phyloP scores from a whole-genome alignment of 2,797 vertebrate genomes.

The Nyctalus aviator region DNA sequence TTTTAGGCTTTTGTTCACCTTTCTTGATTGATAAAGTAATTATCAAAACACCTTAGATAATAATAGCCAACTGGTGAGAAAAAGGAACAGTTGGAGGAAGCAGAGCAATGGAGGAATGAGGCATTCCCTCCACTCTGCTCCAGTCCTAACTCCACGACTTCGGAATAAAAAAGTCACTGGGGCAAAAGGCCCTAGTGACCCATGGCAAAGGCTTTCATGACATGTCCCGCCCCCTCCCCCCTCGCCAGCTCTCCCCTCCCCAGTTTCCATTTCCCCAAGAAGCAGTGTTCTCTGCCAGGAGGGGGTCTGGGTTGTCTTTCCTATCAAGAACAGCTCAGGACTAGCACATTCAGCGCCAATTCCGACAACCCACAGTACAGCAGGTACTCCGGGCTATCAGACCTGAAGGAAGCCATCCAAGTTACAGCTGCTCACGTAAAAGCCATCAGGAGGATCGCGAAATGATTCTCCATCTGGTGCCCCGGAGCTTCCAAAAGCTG shows the following conservation, averaged over 20 bases:
- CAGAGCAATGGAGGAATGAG: neutral
- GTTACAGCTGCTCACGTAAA: conserved; percentile 86
- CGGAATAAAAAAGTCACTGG: neutral
- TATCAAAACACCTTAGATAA: too few relatives aligned
- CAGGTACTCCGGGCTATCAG: conserved; percentile 81
- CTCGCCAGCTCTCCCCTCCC: neutral
- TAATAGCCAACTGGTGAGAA: too few relatives aligned
- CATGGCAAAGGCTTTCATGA: neutral
- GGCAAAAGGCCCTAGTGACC: neutral
- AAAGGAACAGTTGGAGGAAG: too few relatives aligned
- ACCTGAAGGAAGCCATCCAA: conserved; percentile 84
- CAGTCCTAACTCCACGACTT: neutral
- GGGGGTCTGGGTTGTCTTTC: neutral
- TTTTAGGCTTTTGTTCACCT: too few relatives aligned
- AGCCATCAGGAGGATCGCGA: conserved; percentile 84
- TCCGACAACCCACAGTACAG: conserved; percentile 2
- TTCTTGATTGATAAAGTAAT: too few relatives aligned
- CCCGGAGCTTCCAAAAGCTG: conserved; percentile 86
- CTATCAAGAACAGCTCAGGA: neutral
- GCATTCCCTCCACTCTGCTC: neutral
- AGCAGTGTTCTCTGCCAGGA: neutral
- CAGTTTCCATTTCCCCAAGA: neutral
- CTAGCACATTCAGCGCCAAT: neutral
- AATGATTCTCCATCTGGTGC: conserved; percentile 89
- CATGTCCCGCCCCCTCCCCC: neutral